These are phyloP conservation scores for Pseudomyrmex cubaensis DNA, from an alignment of 1,140 invertebrate species.

Conservation along the genomic window DNA sequence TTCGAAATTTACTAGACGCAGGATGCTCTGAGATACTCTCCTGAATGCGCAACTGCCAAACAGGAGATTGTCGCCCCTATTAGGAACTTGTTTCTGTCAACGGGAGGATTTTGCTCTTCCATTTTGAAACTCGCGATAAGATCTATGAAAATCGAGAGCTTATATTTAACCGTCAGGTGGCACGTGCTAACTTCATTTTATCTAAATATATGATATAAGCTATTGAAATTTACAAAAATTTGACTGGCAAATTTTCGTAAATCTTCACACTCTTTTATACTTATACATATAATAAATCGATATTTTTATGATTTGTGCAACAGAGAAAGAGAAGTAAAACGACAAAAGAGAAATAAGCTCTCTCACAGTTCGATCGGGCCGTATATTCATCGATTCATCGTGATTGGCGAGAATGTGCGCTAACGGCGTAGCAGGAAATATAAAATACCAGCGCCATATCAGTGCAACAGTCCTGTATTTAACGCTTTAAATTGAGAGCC, in stretches of 20 bases:
- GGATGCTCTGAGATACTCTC: no score
- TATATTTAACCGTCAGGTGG: background rate
- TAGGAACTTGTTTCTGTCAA: background rate
- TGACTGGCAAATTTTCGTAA: no score
- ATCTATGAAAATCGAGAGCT: slow-evolving; percentile 22
- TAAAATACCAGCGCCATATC: slow-evolving; percentile 46
- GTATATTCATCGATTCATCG: slow-evolving; percentile 30
- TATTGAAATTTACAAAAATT: no score
- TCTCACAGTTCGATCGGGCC: slow-evolving; percentile 5
- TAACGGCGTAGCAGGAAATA: slow-evolving; percentile 38
- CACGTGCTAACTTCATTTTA: background rate
- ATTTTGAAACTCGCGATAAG: slow-evolving; percentile 46
- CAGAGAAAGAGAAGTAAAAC: background rate
- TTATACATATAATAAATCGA: background rate
- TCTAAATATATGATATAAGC: background rate
- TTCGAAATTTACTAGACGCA: no score
- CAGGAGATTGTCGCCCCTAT: no score
- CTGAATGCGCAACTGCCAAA: no score
- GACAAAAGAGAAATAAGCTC: slow-evolving; percentile 31
- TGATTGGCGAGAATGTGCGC: slow-evolving; percentile 41
- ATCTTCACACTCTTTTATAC: no score
- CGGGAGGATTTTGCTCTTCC: slow-evolving; percentile 10
- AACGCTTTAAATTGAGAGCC: slow-evolving; percentile 52
- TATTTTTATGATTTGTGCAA: background rate
- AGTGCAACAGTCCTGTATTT: slow-evolving; percentile 49